Conservation (phyloP, 2,888 invertebrate species). For the Prionchulus punctatus region DNA sequence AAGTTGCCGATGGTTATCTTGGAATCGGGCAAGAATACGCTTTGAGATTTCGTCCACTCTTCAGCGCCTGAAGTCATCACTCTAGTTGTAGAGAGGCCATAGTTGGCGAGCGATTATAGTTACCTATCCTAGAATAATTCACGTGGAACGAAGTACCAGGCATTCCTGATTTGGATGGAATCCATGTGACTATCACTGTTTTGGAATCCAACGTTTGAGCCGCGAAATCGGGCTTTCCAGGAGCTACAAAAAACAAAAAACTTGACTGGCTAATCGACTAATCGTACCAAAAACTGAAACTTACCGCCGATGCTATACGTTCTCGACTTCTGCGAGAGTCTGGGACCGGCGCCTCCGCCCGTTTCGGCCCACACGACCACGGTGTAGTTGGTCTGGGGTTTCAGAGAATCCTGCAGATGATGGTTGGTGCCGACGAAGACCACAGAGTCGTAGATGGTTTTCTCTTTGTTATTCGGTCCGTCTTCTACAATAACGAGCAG, state of each 20-base stretch:
- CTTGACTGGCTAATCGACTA: neutral
- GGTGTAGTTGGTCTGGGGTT: constrained; percentile 64
- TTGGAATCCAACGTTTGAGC: constrained; percentile 25
- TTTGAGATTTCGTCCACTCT: neutral
- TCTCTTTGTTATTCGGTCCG: neutral
- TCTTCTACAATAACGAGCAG: neutral
- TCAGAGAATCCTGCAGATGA: neutral
- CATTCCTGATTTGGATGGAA: constrained; percentile 53
- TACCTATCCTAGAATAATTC: constrained; percentile 44
- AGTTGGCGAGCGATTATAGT: neutral
- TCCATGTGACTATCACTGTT: constrained; percentile 46
- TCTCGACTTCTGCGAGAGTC: constrained; percentile 16
- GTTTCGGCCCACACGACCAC: constrained; percentile 67
- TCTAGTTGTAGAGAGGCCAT: neutral
- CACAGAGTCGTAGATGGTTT: neutral
- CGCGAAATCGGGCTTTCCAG: constrained; percentile 29
- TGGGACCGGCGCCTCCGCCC: constrained; percentile 60
- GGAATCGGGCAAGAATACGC: neutral
- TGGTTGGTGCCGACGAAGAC: neutral
- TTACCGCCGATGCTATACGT: constrained; percentile 21
- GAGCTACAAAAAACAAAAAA: constrained; percentile 20
- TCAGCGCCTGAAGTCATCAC: constrained; percentile 16
- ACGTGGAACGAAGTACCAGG: constrained; percentile 83
- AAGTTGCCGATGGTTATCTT: neutral
- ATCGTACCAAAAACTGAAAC: neutral